Percentiles rank a stretch among this genome's conserved stretches.
Conservation (phyloP, 2,113 vertebrate genomes). For the Anhinga anhinga region DNA sequence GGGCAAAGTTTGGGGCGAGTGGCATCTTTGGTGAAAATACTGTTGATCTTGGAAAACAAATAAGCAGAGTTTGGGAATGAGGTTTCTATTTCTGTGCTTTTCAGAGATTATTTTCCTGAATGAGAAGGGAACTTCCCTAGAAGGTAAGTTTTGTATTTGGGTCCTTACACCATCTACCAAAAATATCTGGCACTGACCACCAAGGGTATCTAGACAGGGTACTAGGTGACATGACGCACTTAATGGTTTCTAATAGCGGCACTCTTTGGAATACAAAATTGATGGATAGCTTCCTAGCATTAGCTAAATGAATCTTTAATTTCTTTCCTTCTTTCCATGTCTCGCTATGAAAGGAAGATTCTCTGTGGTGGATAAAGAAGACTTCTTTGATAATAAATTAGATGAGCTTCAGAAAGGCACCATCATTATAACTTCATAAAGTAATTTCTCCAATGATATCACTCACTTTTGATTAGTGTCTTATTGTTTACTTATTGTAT, state of each 20-base stretch:
- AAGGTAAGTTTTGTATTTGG: background rate
- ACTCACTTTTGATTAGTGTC: background rate
- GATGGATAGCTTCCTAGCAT: background rate
- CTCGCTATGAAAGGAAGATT: constrained; percentile 40
- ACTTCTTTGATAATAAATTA: constrained; percentile 63
- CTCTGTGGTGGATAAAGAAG: constrained; percentile 64
- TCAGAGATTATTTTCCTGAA: background rate
- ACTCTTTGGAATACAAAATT: background rate
- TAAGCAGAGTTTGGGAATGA: background rate
- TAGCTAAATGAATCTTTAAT: background rate
- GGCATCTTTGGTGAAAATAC: background rate
- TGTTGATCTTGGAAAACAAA: background rate
- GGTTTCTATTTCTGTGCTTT: background rate
- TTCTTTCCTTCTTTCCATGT: background rate
- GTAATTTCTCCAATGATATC: background rate
- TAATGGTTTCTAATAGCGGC: background rate
- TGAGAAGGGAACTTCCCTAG: background rate
- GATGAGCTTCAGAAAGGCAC: constrained; percentile 62
- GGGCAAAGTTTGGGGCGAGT: constrained; percentile 59
- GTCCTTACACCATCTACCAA: background rate
- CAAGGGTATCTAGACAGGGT: background rate
- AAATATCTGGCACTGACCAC: background rate
- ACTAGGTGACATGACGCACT: background rate
- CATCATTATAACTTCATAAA: constrained; percentile 59
- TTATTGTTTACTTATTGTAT: background rate